Conservation (phyloP, 2,797 vertebrate genomes). For the Pterois miles region DNA sequence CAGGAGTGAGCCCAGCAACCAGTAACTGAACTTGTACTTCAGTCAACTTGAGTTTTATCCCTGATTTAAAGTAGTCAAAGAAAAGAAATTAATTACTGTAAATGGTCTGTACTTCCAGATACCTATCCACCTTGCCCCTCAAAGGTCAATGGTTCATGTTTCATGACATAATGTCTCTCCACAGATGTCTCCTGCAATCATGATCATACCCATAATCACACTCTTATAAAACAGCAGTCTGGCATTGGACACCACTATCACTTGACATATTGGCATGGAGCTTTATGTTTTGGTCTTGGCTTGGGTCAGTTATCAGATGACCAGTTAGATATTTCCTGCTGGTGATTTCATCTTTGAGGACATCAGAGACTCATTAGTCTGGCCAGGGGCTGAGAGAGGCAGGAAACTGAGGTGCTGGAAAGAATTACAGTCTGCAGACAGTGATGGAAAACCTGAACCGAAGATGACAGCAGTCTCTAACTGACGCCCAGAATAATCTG, state of each 20-base stretch:
- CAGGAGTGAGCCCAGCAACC: not conserved
- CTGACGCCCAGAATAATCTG: constrained; percentile 53
- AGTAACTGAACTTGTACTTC: not conserved
- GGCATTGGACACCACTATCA: constrained; percentile 52
- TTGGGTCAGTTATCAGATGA: constrained; percentile 58
- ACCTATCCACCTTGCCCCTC: not conserved
- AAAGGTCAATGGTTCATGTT: constrained; percentile 47
- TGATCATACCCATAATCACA: constrained; percentile 24
- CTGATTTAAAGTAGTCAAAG: not conserved
- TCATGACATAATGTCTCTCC: constrained; percentile 41
- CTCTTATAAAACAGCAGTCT: constrained; percentile 56
- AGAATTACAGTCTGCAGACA: constrained; percentile 55
- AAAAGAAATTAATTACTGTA: not conserved
- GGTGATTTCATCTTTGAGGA: constrained; percentile 74
- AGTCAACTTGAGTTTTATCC: not conserved
- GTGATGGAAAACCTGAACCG: constrained; percentile 51
- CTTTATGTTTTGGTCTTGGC: constrained; percentile 66
- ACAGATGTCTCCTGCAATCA: constrained; percentile 33
- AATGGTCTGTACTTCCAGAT: not conserved
- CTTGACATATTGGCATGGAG: constrained; percentile 51
- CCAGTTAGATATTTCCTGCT: constrained; percentile 69
- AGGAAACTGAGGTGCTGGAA: constrained; percentile 67
- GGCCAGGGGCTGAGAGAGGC: constrained; percentile 45
- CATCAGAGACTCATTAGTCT: constrained; percentile 62
- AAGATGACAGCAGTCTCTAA: constrained; percentile 33